A percentile compares a stretch with the other conserved stretches of the same genome.
Evolutionary conservation across 2,113 vertebrate species (phyloP).

Genomic region (Ceyx melanurus): DNA sequence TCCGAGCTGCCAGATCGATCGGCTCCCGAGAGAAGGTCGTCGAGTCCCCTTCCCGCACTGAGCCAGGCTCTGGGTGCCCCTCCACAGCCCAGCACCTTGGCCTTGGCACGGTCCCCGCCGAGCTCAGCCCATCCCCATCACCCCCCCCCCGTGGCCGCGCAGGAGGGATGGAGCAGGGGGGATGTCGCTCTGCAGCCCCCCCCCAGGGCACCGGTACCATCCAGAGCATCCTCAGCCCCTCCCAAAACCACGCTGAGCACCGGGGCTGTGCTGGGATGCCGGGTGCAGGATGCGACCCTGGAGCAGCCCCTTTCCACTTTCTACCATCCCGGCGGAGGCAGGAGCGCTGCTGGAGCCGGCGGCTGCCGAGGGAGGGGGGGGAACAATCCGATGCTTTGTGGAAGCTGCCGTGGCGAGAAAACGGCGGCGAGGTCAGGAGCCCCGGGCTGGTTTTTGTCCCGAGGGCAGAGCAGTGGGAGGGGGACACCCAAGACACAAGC

Average conservation of each 20-base stretch:
- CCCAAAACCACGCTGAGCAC: not conserved
- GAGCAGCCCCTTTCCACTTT: not conserved
- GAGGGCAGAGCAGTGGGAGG: not conserved
- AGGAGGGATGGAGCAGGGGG: not conserved
- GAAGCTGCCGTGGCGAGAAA: not conserved
- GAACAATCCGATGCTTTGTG: constrained; percentile 29
- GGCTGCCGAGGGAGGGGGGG: not conserved
- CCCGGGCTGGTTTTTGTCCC: not conserved
- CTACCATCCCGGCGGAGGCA: not conserved
- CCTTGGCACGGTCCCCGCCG: not conserved
- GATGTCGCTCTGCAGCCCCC: not conserved
- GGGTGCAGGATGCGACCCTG: not conserved
- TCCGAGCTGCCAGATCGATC: not conserved
- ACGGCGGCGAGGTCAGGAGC: not conserved
- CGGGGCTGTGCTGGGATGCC: fast-evolving
- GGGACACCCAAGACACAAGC: not conserved
- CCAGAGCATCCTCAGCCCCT: not conserved
- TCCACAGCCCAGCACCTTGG: not conserved
- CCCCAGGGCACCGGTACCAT: not conserved
- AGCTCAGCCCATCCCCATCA: not conserved
- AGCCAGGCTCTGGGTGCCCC: not conserved
- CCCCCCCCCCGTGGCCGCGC: not conserved
- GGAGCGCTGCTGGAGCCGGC: not conserved
- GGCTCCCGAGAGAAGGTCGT: not conserved
- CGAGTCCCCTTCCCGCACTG: not conserved